phyloP scores from a whole-genome alignment of 2,113 vertebrate species.

The Hippocampus mohnikei region DNA sequence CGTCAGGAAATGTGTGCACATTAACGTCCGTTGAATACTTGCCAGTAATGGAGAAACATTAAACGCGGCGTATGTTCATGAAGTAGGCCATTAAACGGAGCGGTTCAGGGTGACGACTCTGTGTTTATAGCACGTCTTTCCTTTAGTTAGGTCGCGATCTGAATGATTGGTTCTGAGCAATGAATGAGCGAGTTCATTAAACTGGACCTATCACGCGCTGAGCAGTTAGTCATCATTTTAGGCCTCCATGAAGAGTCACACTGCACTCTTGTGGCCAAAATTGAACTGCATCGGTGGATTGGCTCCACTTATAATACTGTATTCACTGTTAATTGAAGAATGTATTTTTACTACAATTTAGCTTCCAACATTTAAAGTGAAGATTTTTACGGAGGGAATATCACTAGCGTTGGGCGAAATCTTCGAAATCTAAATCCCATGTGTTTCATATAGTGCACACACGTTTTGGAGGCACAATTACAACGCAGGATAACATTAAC shows the following conservation, averaged over 20 bases:
- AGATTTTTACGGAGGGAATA: not conserved
- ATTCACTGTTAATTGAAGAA: not conserved
- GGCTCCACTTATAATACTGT: not conserved
- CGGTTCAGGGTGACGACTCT: conserved; percentile 21
- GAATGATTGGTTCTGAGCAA: conserved; percentile 37
- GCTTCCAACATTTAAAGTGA: not conserved
- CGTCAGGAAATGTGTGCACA: not conserved
- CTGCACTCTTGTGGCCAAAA: conserved; percentile 33
- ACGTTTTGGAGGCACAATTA: conserved; percentile 40
- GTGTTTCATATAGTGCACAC: too few relatives aligned
- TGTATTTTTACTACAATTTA: not conserved
- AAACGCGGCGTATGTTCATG: conserved; percentile 24
- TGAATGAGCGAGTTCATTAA: conserved; percentile 41
- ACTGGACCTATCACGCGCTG: conserved; percentile 16
- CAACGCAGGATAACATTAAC: conserved; percentile 24
- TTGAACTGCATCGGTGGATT: not conserved
- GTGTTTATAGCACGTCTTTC: conserved; percentile 27
- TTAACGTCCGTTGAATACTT: conserved; percentile 18
- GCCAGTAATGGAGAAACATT: conserved; percentile 37
- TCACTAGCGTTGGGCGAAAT: not conserved
- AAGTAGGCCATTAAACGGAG: conserved; percentile 41
- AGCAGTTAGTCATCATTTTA: not conserved
- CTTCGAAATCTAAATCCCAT: not conserved
- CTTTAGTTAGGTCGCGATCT: conserved; percentile 15
- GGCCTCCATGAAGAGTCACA: conserved; percentile 8